A percentile compares a stretch with the other conserved stretches of the same genome.
Evolutionary conservation across 1,140 invertebrate species (phyloP).

Genomic region (Apis dorsata): DNA sequence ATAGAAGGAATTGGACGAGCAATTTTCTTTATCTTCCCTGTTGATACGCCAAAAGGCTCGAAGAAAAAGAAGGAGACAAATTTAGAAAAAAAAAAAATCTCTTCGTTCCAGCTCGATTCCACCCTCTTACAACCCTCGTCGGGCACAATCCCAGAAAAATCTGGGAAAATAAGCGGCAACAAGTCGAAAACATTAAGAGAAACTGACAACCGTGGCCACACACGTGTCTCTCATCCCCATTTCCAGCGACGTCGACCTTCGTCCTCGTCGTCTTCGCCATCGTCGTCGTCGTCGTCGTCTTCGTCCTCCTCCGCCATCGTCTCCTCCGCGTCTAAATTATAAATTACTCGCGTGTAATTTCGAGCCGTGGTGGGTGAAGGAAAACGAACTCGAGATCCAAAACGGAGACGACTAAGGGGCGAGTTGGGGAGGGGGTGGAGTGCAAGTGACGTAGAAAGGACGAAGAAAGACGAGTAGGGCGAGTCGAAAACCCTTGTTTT

Average conservation of each 20-base stretch:
- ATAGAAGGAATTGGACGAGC: no score
- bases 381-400: conserved; percentile 43
- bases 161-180: conserved; percentile 1
- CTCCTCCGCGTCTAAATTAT: conserved; percentile 59
- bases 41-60: no score
- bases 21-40: no score
- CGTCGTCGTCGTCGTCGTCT: not conserved
- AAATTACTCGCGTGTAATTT: conserved; percentile 65
- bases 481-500: conserved; percentile 50
- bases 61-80: no score
- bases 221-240: not conserved
- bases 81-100: no score
- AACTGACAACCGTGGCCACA: conserved; percentile 13
- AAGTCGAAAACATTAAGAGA: conserved; percentile 6
- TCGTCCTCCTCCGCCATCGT: not conserved
- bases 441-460: conserved; percentile 54
- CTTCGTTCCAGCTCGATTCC: no score
- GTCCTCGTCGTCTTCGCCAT: no score
- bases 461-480: not conserved
- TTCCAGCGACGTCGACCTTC: not conserved
- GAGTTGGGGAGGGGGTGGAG: conserved; percentile 46
- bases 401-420: conserved; percentile 54
- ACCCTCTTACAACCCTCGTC: no score
- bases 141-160: not conserved
- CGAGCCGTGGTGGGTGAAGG: conserved; percentile 6